These are phyloP conservation scores for Oceanodroma leucorhoa DNA, from an alignment of 2,797 vertebrate species.

Conservation along the genomic window DNA sequence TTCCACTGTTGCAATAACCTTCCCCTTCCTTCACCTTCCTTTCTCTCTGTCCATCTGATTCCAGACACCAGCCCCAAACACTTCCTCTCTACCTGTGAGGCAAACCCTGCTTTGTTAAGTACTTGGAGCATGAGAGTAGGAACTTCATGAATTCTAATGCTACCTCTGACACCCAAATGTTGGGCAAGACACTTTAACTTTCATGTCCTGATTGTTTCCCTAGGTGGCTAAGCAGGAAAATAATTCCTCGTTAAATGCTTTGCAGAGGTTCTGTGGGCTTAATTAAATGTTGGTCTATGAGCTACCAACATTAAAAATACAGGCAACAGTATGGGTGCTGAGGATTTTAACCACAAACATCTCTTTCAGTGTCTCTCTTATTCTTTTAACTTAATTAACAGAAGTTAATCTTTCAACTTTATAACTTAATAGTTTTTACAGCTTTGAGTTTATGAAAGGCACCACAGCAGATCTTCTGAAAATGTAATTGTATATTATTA, in stretches of 20 bases:
- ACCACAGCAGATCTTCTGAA: not conserved
- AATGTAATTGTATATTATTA: not conserved
- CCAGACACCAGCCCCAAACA: not conserved
- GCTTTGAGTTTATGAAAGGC: not conserved
- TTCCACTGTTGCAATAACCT: not conserved
- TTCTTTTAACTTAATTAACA: constrained; percentile 36
- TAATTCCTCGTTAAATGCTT: not conserved
- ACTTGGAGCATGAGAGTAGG: not conserved
- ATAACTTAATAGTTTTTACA: not conserved
- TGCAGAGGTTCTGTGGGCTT: not conserved
- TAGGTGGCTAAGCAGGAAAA: constrained; percentile 17
- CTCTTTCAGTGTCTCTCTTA: not conserved
- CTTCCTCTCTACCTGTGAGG: not conserved
- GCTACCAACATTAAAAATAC: not conserved
- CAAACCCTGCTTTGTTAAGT: not conserved
- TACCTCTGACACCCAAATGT: not conserved
- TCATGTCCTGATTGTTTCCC: not conserved
- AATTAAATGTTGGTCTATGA: not conserved
- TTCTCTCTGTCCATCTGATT: not conserved
- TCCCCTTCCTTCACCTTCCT: not conserved
- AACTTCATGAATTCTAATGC: not conserved
- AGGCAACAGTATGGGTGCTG: not conserved
- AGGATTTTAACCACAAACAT: constrained; percentile 14
- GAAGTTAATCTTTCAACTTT: not conserved
- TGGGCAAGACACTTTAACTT: not conserved